Evolutionary conservation across 2,797 vertebrate genomes (phyloP).

Genomic region (Phylloscopus collybita): DNA sequence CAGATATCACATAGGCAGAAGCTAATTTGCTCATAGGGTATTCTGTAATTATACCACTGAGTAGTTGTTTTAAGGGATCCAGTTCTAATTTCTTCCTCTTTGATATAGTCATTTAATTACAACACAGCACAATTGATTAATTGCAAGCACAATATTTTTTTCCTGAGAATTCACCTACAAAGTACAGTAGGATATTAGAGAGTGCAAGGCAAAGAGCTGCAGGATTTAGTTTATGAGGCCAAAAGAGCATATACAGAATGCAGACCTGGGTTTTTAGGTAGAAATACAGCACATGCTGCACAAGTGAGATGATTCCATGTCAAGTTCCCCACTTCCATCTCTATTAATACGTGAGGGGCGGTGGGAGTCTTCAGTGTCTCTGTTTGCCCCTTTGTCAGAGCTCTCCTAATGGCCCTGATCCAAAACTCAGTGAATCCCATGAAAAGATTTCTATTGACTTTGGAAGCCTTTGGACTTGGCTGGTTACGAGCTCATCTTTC

Average conservation of each 20-base stretch:
- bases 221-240: not conserved
- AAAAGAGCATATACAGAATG: not conserved
- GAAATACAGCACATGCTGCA: not conserved
- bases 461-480: not conserved
- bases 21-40: slow-evolving; percentile 52
- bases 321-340: not conserved
- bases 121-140: slow-evolving; percentile 32
- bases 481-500: not conserved
- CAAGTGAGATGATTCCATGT: not conserved
- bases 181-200: not conserved
- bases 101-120: slow-evolving; percentile 63
- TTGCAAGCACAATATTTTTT: slow-evolving; percentile 38
- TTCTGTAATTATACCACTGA: slow-evolving; percentile 57
- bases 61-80: slow-evolving; percentile 43
- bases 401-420: not conserved
- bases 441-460: not conserved
- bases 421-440: not conserved
- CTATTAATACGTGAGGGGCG: accelerated
- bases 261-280: not conserved
- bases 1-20: slow-evolving; percentile 52
- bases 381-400: not conserved
- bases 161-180: not conserved
- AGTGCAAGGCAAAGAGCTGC: not conserved
- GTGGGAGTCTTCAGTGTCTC: not conserved
- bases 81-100: slow-evolving; percentile 54